Percentiles rank a stretch among this genome's conserved stretches.
These are phyloP conservation scores for Hyppa rectilinea DNA, from an alignment of 2,888 invertebrate genomes.

Conservation along the genomic window DNA sequence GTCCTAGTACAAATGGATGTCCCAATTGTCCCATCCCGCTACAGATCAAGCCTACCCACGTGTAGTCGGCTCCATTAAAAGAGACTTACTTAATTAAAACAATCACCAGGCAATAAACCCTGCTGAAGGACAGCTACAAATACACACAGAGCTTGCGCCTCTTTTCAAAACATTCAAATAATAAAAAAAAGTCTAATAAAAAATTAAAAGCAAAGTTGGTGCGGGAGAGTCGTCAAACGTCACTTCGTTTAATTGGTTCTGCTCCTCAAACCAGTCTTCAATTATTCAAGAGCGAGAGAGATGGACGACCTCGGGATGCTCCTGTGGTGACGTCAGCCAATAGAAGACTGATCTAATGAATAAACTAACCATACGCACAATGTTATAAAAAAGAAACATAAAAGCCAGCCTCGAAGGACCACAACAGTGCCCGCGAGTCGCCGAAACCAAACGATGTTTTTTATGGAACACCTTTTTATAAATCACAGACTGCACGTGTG, in stretches of 20 bases:
- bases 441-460: constrained; percentile 61
- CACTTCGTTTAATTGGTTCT: constrained; percentile 63
- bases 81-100: constrained; percentile 70
- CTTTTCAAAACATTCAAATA: constrained; percentile 39
- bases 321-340: constrained; percentile 81
- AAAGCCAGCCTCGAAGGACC: constrained; percentile 52
- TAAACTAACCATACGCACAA: constrained; percentile 74
- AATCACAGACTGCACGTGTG: constrained; percentile 62
- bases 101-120: constrained; percentile 65
- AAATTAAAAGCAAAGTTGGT: constrained; percentile 55
- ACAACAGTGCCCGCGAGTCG: constrained; percentile 36
- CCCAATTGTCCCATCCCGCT: constrained; percentile 26
- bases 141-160: constrained; percentile 2
- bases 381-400: constrained; percentile 54
- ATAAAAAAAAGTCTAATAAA: constrained; percentile 35
- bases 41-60: constrained; percentile 33
- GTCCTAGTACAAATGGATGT: constrained; percentile 27
- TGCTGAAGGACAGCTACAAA: constrained; percentile 36
- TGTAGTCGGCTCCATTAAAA: constrained; percentile 66
- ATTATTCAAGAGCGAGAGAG: constrained; percentile 74
- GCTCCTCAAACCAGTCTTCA: constrained; percentile 66
- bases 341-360: constrained; percentile 75
- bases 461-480: constrained; percentile 65
- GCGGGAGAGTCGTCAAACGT: constrained; percentile 58
- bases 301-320: constrained; percentile 74